Base-by-base conservation (phyloP, 2,888 invertebrate genomes). In the Agrochola litura region DNA sequence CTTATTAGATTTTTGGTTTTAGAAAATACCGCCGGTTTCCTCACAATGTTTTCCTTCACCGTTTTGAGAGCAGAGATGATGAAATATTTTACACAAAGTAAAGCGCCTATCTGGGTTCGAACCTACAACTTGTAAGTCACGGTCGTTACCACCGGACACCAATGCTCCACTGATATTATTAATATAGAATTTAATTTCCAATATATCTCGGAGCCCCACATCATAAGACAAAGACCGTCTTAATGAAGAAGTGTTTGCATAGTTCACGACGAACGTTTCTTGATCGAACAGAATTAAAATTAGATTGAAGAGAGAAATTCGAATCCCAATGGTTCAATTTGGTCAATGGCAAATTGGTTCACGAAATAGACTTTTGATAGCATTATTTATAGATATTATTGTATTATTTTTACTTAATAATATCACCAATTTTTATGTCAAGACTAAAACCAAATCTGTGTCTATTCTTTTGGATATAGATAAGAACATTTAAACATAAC, bases 191-290 rank as follows among this genome's bases (percentile, higher is more conserved):
- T 16, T 41, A 64, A n/a, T 41, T n/a, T 16, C 12, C 54, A 41
- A 46, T 64, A 52, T 37, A 14, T 73, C 16, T 85, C 46, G 43
- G 54, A 49, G 76, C 86, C 63, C 71, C 72, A 79, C 76, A 75
- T 60, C n/a, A 25, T 22, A 43, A 80, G 64, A 84, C 79, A 86
- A 86, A 82, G 70, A 8, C 54, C 58, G 43, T 80, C 75, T 77
- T 81, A 87, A 87, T 87, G 82, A 87, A 78, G 81, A 87, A 74
- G 77, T 87, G 84, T 87, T 88, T 88, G 84, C 86, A 84, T 88
- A 86, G 84, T 88, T 86, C 66, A 77, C 46, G 72, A 70, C 52
- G 60, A 78, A 79, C 77, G 70, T 56, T 73, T 76, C 56, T 75
- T 73, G 82, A 79, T 79, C 76, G 77, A 81, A 76, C 65, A 64